phyloP scores from a whole-genome alignment of 2,888 invertebrate species.

The Athalia circularis region DNA sequence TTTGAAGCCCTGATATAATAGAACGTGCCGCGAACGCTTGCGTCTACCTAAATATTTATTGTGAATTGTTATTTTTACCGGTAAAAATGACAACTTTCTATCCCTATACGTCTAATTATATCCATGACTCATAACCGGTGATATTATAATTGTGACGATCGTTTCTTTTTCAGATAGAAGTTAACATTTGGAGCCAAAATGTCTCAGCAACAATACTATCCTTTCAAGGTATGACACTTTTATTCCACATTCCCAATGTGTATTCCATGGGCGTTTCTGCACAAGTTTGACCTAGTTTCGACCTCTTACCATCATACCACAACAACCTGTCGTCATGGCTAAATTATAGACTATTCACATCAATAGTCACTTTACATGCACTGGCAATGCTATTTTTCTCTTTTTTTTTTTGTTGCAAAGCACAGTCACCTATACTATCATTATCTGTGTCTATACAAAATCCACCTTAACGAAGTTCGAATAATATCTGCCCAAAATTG shows the following conservation, averaged over 20 bases:
- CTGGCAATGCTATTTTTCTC: not conserved
- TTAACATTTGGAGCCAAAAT: constrained; percentile 73
- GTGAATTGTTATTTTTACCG: constrained; percentile 2
- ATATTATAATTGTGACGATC: not conserved
- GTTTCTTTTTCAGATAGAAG: constrained; percentile 21
- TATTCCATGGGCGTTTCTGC: constrained; percentile 49
- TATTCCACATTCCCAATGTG: constrained; percentile 46
- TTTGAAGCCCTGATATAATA: too few relatives aligned
- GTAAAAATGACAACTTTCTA: not conserved
- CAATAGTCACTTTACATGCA: constrained; percentile 31
- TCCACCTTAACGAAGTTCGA: not conserved
- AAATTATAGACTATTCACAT: constrained; percentile 10
- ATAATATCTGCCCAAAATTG: constrained; percentile 3
- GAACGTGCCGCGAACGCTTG: too few relatives aligned
- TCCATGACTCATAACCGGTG: constrained; percentile 24
- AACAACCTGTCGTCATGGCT: not conserved
- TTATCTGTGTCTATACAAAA: not conserved
- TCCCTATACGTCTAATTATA: not conserved
- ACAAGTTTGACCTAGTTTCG: constrained; percentile 52
- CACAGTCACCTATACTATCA: not conserved
- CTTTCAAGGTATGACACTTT: constrained; percentile 84
- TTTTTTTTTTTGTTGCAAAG: not conserved
- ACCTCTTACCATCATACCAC: not conserved
- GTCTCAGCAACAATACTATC: constrained; percentile 90
- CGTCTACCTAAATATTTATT: not conserved